phyloP scores from a whole-genome alignment of 2,888 invertebrate genomes.

The Geotrupes spiniger region DNA sequence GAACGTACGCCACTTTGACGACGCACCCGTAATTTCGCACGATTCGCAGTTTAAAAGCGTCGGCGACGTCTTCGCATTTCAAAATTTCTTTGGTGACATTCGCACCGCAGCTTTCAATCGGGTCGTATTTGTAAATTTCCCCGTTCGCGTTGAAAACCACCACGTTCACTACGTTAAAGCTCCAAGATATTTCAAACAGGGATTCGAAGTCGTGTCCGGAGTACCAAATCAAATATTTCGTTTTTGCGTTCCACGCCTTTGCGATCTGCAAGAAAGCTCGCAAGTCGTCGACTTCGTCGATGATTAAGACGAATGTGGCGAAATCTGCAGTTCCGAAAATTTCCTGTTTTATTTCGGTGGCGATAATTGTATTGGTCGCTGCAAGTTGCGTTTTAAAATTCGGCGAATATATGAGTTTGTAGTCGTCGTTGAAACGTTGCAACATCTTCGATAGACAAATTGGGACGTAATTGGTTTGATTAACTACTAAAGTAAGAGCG shows the following conservation, averaged over 20 bases:
- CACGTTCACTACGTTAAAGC: conserved; percentile 12
- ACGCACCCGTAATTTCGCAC: conserved; percentile 24
- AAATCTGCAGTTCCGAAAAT: no score
- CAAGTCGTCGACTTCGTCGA: conserved; percentile 2
- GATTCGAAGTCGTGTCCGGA: neutral
- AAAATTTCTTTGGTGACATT: neutral
- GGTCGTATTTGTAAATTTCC: neutral
- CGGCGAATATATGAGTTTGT: no score
- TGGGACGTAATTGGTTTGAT: no score
- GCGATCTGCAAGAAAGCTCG: conserved; percentile 6
- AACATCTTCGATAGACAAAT: no score
- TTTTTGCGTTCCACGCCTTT: conserved; percentile 7
- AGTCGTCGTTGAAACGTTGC: no score
- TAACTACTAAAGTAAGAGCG: no score
- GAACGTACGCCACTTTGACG: conserved; percentile 22
- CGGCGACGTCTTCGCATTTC: neutral
- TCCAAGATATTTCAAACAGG: conserved; percentile 10
- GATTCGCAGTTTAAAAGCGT: conserved; percentile 3
- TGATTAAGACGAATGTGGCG: conserved; percentile 9
- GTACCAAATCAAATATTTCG: conserved; percentile 13
- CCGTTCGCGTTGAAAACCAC: conserved; percentile 7
- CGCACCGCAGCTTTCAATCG: neutral
- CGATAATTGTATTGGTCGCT: no score
- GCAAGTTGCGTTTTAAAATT: no score
- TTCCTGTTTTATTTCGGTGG: no score